Conservation (phyloP, 2,888 invertebrate species). For the Sinelater perroti region DNA sequence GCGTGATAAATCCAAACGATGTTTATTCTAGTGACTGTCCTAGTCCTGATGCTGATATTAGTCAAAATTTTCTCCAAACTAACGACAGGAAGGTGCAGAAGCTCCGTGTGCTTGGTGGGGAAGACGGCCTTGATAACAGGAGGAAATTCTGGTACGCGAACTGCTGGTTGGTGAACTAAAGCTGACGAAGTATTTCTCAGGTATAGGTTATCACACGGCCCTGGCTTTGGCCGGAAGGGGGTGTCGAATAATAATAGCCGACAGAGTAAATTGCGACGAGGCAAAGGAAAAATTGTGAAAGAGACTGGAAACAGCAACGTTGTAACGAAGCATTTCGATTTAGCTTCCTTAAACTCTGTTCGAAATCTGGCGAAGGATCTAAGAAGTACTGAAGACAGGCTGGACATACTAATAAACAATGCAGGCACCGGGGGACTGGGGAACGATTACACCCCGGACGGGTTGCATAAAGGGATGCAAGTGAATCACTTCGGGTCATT, state of each 20-base stretch:
- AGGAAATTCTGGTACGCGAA: conserved; percentile 48
- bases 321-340: background rate
- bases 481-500: conserved; percentile 71
- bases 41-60: too few species aligned
- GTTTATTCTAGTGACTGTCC: too few species aligned
- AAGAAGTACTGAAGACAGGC: conserved; percentile 60
- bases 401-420: conserved; percentile 71
- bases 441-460: conserved; percentile 65
- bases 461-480: conserved; percentile 69
- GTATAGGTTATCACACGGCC: conserved; percentile 57
- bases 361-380: conserved; percentile 56
- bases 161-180: too few species aligned
- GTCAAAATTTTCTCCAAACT: conserved; percentile 50
- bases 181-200: too few species aligned
- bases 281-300: too few species aligned
- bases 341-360: background rate
- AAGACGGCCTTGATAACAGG: conserved; percentile 55
- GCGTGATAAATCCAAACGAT: too few species aligned
- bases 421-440: conserved; percentile 61
- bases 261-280: conserved; percentile 53
- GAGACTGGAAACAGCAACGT: background rate
- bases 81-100: conserved; percentile 50
- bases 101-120: conserved; percentile 51
- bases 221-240: conserved; percentile 59
- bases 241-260: conserved; percentile 64